A percentile compares a stretch with the other conserved stretches of the same genome.
These are phyloP conservation scores for Diadegma fenestrale DNA, from an alignment of 2,888 invertebrate species.

Conservation along the genomic window DNA sequence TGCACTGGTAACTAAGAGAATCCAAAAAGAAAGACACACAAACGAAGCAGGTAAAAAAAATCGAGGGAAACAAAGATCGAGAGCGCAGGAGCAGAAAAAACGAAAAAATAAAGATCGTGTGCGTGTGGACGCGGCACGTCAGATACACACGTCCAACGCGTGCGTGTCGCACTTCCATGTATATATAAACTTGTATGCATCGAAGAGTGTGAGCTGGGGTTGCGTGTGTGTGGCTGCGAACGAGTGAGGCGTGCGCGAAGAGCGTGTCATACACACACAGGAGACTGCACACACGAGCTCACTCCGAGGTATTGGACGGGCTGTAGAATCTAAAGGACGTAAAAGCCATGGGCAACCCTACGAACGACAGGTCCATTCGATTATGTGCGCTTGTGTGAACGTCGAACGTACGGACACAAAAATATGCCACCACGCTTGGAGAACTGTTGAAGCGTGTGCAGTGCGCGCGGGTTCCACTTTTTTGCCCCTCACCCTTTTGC, in stretches of 20 bases:
- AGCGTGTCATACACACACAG: constrained; percentile 76
- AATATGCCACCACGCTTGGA: constrained; percentile 9
- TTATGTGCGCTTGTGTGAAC: not conserved
- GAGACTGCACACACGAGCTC: not conserved
- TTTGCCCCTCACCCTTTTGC: constrained; percentile 63
- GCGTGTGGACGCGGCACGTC: constrained; percentile 58
- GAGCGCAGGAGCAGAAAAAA: constrained; percentile 34
- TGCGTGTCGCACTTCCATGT: constrained; percentile 65
- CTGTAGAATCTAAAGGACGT: not conserved
- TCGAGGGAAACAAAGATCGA: constrained; percentile 9
- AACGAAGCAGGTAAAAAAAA: constrained; percentile 22
- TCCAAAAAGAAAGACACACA: constrained; percentile 31
- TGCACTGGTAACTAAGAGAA: not conserved
- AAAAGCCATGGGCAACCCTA: not conserved
- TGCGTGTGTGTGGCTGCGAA: constrained; percentile 10
- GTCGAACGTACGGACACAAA: not conserved
- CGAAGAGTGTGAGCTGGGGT: constrained; percentile 42
- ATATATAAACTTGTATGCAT: constrained; percentile 14
- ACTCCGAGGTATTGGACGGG: not conserved
- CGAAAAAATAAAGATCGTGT: constrained; percentile 25
- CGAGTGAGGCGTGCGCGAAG: constrained; percentile 76
- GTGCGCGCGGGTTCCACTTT: constrained; percentile 71
- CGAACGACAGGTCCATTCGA: not conserved
- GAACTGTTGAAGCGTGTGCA: constrained; percentile 35
- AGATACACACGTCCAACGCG: constrained; percentile 71